Percentiles rank a stretch among this genome's conserved stretches.
These are phyloP conservation scores for Corbicula japonica DNA, from an alignment of 2,888 invertebrate genomes.

Conservation along the genomic window DNA sequence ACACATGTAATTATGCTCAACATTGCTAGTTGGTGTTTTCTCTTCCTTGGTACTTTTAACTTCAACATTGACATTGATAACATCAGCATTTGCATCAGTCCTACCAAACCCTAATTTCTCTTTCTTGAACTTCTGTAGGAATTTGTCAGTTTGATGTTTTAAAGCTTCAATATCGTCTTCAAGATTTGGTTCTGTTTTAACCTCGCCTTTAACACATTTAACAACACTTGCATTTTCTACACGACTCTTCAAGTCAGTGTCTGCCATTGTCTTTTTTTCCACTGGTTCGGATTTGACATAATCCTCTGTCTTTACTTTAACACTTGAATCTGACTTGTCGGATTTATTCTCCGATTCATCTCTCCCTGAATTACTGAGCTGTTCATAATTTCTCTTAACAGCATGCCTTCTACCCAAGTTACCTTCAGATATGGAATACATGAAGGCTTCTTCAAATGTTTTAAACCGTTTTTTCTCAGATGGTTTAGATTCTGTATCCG, in stretches of 20 bases:
- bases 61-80: slow-evolving; percentile 6
- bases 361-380: neutral
- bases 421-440: slow-evolving; percentile 46
- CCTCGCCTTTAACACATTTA: neutral
- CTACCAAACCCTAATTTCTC: slow-evolving; percentile 24
- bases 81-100: slow-evolving; percentile 7
- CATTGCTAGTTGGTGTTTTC: slow-evolving; percentile 10
- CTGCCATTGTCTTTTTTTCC: slow-evolving; percentile 34
- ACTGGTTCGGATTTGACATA: slow-evolving; percentile 38
- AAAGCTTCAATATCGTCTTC: slow-evolving; percentile 54
- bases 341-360: too few relatives aligned
- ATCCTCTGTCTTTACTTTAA: slow-evolving; percentile 8
- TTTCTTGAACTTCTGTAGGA: slow-evolving; percentile 48
- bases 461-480: slow-evolving; percentile 45
- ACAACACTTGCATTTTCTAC: neutral
- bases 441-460: slow-evolving; percentile 61
- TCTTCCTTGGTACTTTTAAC: neutral
- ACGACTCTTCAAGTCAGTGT: neutral
- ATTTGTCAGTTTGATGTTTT: slow-evolving; percentile 56
- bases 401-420: slow-evolving; percentile 52
- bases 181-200: slow-evolving; percentile 39
- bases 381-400: slow-evolving; percentile 42
- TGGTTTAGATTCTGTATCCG: slow-evolving; percentile 19
- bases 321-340: neutral
- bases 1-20: slow-evolving; percentile 42